A percentile compares a stretch with the other conserved stretches of the same genome.
These are phyloP conservation scores for Magallana angulata DNA, from an alignment of 1,140 invertebrate species.

Conservation along the genomic window DNA sequence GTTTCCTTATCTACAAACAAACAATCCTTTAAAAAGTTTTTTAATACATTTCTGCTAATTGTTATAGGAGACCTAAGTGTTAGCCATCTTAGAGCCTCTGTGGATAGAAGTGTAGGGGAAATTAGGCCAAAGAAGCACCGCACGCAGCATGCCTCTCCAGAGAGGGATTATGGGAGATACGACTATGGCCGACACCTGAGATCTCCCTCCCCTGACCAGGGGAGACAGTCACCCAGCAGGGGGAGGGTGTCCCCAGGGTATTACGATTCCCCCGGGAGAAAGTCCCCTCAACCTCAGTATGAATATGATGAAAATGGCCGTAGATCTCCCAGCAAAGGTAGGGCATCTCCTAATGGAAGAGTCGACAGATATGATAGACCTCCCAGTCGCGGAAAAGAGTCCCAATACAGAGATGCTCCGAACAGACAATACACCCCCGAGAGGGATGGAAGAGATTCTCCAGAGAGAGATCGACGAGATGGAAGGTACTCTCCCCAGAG, in stretches of 20 bases:
- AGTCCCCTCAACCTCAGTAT: neutral
- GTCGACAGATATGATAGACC: neutral
- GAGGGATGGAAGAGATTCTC: neutral
- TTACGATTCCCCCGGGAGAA: neutral
- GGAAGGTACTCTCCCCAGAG: slow-evolving; percentile 12
- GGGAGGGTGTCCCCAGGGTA: neutral
- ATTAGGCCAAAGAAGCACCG: slow-evolving; percentile 53
- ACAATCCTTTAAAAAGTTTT: neutral
- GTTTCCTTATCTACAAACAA: no score
- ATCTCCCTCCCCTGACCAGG: slow-evolving; percentile 6
- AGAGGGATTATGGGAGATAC: slow-evolving; percentile 7
- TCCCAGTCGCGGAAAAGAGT: neutral
- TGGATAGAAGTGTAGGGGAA: slow-evolving; percentile 68
- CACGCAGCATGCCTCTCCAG: slow-evolving; percentile 11
- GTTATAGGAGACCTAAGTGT: slow-evolving; percentile 44
- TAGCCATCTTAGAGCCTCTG: slow-evolving; percentile 22
- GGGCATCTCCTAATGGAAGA: slow-evolving; percentile 19
- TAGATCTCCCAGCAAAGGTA: slow-evolving; percentile 38
- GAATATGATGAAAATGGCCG: slow-evolving; percentile 28
- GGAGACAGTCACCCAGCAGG: slow-evolving; percentile 26
- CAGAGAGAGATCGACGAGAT: slow-evolving; percentile 2
- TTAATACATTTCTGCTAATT: neutral
- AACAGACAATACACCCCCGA: no score
- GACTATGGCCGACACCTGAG: slow-evolving; percentile 4
- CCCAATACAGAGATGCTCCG: neutral